phyloP scores from a whole-genome alignment of 2,113 vertebrate genomes.

The Herpetotheres cachinnans region DNA sequence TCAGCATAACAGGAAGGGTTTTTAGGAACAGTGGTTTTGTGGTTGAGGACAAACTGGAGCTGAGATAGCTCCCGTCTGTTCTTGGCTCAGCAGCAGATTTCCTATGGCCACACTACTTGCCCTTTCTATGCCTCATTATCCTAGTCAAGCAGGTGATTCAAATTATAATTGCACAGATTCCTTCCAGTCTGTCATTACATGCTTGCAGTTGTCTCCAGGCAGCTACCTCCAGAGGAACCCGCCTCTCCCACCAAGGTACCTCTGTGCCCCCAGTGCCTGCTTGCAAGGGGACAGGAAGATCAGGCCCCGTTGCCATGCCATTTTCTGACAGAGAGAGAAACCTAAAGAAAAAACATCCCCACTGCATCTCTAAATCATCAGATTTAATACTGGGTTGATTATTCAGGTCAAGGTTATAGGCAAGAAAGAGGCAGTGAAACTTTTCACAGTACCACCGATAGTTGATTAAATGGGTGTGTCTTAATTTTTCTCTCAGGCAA shows the following conservation, averaged over 20 bases:
- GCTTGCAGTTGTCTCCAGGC: neutral
- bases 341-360: neutral
- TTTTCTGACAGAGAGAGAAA: neutral
- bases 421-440: neutral
- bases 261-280: neutral
- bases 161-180: conserved; percentile 30
- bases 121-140: conserved; percentile 49
- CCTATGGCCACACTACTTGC: neutral
- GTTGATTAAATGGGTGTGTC: neutral
- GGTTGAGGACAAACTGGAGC: neutral
- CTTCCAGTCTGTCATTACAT: neutral
- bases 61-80: conserved; percentile 4
- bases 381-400: neutral
- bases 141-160: conserved; percentile 29
- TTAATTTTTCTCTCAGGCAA: neutral
- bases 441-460: neutral
- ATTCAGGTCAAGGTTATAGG: neutral
- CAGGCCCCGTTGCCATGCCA: fast-evolving
- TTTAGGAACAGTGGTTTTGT: conserved; percentile 35
- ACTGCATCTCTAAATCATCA: neutral
- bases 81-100: conserved; percentile 35
- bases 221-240: neutral
- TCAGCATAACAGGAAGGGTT: neutral
- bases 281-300: neutral
- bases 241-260: neutral